phyloP scores from a whole-genome alignment of 2,113 vertebrate species.

The Erythrocebus patas region DNA sequence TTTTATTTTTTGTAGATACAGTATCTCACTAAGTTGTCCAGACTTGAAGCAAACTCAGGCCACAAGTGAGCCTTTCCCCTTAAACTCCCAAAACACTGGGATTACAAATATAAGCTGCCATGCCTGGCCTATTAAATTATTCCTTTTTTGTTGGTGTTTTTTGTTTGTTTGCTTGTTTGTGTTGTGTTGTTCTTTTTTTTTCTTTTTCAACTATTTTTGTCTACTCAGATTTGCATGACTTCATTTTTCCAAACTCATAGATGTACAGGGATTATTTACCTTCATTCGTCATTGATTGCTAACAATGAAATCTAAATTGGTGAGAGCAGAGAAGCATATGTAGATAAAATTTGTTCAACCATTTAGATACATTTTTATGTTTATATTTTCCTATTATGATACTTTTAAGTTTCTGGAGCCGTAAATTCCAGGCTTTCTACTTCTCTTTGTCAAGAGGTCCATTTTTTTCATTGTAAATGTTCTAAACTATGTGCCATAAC shows the following conservation, averaged over 20 bases:
- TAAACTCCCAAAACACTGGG: too few species aligned
- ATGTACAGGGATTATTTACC: neutral
- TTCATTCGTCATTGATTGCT: neutral
- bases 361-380: neutral
- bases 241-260: neutral
- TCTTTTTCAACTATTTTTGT: neutral
- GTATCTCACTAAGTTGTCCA: too few species aligned
- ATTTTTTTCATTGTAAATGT: neutral
- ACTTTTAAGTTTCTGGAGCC: neutral
- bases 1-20: too few species aligned
- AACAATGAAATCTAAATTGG: neutral
- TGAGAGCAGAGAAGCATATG: neutral
- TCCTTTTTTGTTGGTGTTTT: too few species aligned
- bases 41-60: too few species aligned
- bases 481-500: neutral
- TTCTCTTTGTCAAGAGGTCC: neutral
- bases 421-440: neutral
- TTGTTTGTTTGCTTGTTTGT: too few species aligned
- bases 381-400: neutral
- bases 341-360: neutral
- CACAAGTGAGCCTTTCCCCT: too few species aligned
- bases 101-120: too few species aligned
- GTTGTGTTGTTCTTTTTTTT: too few species aligned
- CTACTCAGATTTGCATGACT: neutral
- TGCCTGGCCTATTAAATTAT: too few species aligned